phyloP scores from a whole-genome alignment of 2,888 invertebrate species.

The Oligia latruncula region DNA sequence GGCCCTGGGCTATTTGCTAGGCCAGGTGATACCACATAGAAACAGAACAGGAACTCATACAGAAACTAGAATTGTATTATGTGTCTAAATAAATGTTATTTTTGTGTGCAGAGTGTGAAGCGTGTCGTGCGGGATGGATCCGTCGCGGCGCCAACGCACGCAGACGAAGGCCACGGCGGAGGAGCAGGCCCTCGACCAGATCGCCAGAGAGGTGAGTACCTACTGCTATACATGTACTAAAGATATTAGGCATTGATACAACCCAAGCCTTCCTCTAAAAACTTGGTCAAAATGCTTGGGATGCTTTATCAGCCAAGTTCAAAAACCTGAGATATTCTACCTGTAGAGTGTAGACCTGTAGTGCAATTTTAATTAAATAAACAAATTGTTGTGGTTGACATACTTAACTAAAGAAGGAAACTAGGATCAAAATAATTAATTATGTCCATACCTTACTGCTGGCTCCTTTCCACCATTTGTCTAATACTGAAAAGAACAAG shows the following conservation, averaged over 20 bases:
- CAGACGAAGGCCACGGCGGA: conserved; percentile 97
- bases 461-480: background rate
- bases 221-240: background rate
- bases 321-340: too few relatives aligned
- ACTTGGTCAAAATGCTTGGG: accelerated
- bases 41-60: background rate
- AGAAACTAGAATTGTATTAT: background rate
- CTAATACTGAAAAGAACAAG: conserved; percentile 10
- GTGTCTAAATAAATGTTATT: conserved; percentile 7
- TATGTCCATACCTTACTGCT: background rate
- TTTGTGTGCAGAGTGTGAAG: conserved; percentile 71
- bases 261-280: background rate
- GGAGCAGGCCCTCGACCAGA: conserved; percentile 98
- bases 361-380: background rate
- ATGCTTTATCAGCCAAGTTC: background rate
- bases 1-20: background rate
- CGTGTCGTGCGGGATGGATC: conserved; percentile 82
- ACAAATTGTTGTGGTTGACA: background rate
- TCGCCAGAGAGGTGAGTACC: conserved; percentile 96
- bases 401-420: background rate
- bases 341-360: background rate
- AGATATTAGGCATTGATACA: background rate
- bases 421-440: background rate
- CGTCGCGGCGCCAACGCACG: conserved; percentile 94
- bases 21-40: background rate